Evolutionary conservation across 2,113 vertebrate species (phyloP), one percentile per base, ranked within the genome.

Genomic region (Macroglossus sobrinus): DNA sequence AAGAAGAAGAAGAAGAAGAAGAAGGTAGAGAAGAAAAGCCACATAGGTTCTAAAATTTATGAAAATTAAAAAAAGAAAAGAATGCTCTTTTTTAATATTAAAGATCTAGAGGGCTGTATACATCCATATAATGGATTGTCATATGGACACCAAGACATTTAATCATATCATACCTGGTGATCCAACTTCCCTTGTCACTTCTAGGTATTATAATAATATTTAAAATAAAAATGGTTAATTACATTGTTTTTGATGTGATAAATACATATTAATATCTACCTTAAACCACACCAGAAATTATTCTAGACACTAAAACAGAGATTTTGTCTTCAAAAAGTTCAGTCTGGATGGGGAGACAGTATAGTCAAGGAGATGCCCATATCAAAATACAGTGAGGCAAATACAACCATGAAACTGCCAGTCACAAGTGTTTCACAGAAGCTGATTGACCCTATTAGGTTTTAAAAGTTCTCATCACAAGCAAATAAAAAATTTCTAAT

Each of bases 21-120:
- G 33, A 1, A 13, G 19, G 7, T 3, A 35, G 0, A 0, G 43
- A 47, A 90, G 19, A 86, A 93, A 94, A 93, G 33, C 61, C 12
- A 26, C 50, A 74, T 33, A 82, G 59, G 24, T 89, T 84, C 45
- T 78, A 84, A 63, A 75, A 19, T 63, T 86, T 12, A 72, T 59
- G 11, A 89, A n/a, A 90, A 93, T 63, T 10, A 35, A 72, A 76
- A 94, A 38, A 19, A 59, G 57, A 90, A 95, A 95, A 91, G 57
- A 82, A 59, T 68, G 12, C 11, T 84, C 7, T 57, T 84, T 89
- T 64, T 64, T 40, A 80, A 76, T 64, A 13, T 40, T 84, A 81
- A 89, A 64, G 59, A 35, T 84, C 71, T 30, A 75, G 38, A 45
- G 2, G 3, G 0, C 16, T 64, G 0, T 35, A 7, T 21, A 79